Conservation (phyloP, 1,140 invertebrate genomes). For the Scaptomyza hsui region DNA sequence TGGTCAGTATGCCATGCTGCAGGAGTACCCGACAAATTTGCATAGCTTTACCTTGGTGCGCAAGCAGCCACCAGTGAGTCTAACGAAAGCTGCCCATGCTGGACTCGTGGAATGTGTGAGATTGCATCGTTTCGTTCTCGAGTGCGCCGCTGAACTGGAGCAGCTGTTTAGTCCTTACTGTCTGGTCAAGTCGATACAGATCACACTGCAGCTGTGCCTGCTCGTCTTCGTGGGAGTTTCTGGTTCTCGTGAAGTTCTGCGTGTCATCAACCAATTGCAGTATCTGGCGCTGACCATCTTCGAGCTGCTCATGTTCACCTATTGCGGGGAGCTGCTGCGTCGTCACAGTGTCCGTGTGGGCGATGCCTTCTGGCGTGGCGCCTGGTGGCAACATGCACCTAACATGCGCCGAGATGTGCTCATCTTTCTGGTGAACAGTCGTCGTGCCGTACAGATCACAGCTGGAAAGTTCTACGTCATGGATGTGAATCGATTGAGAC, state of each 20-base stretch:
- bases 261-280: slow-evolving; percentile 71
- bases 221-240: slow-evolving; percentile 73
- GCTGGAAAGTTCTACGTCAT: slow-evolving; percentile 79
- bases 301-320: slow-evolving; percentile 78
- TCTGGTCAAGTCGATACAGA: slow-evolving; percentile 75
- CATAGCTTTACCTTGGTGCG: slow-evolving; percentile 3
- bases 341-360: slow-evolving; percentile 70
- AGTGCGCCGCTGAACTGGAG: slow-evolving; percentile 58
- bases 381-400: slow-evolving; percentile 63
- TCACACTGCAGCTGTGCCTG: slow-evolving; percentile 74
- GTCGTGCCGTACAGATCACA: slow-evolving; percentile 64
- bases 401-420: slow-evolving; percentile 64
- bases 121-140: slow-evolving; percentile 68
- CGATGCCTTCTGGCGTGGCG: slow-evolving; percentile 69
- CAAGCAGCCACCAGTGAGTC: neutral
- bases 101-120: slow-evolving; percentile 67
- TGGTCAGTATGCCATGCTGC: slow-evolving; percentile 64
- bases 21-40: slow-evolving; percentile 62
- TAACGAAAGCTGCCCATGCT: slow-evolving; percentile 26
- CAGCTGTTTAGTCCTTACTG: slow-evolving; percentile 75
- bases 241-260: slow-evolving; percentile 59
- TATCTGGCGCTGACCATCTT: slow-evolving; percentile 62
- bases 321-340: slow-evolving; percentile 69
- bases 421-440: slow-evolving; percentile 68
- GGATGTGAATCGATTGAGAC: slow-evolving; percentile 73